Conservation (phyloP, 2,797 vertebrate species). For the Hapalemur alaotrensis region DNA sequence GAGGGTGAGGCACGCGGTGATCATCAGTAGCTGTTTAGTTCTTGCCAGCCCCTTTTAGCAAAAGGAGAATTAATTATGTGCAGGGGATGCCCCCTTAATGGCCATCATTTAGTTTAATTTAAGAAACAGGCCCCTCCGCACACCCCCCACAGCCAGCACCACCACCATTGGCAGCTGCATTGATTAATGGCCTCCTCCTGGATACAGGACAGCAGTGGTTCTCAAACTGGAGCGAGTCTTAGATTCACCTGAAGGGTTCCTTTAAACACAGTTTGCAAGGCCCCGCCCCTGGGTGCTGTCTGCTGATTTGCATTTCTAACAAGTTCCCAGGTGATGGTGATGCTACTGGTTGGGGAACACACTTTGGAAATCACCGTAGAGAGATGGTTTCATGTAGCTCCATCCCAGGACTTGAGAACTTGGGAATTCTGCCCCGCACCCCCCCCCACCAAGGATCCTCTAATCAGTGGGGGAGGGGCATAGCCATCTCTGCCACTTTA, state of each 20-base stretch:
- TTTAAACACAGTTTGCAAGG: not conserved
- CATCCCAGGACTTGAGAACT: not conserved
- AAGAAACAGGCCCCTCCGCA: conserved; percentile 62
- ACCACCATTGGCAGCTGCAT: not conserved
- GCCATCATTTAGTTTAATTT: conserved; percentile 81
- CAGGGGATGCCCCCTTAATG: conserved; percentile 82
- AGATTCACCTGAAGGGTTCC: not conserved
- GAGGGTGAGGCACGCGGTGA: conserved; percentile 25
- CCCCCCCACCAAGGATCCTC: not conserved
- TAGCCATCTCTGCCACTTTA: not conserved
- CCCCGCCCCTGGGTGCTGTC: not conserved
- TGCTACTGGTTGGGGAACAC: not conserved
- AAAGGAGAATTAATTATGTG: conserved; percentile 82
- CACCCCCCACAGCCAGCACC: not conserved
- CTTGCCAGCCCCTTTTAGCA: conserved; percentile 68
- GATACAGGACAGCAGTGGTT: not conserved
- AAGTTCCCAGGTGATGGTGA: not conserved
- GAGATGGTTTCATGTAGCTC: not conserved
- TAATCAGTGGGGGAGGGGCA: not conserved
- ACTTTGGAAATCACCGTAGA: not conserved
- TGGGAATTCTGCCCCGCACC: not conserved
- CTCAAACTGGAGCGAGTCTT: not conserved
- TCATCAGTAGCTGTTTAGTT: conserved; percentile 70
- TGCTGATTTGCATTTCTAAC: not conserved
- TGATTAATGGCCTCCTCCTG: conserved; percentile 23